Percentiles rank a stretch among this genome's conserved stretches.
phyloP scores from a whole-genome alignment of 2,113 vertebrate genomes.

The Formicarius rufipectus region DNA sequence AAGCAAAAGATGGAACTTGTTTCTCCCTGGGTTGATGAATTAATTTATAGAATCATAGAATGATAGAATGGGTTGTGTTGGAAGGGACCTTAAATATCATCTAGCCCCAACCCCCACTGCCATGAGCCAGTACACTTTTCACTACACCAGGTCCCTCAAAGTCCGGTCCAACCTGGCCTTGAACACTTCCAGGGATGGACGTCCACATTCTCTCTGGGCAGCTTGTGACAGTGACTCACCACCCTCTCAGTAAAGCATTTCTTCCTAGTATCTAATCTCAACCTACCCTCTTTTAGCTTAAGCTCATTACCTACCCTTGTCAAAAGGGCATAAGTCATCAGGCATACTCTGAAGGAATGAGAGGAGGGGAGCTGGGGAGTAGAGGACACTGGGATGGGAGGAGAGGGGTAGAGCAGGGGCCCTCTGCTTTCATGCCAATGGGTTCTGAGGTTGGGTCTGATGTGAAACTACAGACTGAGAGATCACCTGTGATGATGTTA shows the following conservation, averaged over 20 bases:
- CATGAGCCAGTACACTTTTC: fast-evolving
- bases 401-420: neutral
- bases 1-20: neutral
- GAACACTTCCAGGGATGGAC: neutral
- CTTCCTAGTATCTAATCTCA: neutral
- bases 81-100: neutral
- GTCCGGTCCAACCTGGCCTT: neutral
- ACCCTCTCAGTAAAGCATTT: neutral
- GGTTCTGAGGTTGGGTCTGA: neutral
- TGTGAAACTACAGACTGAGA: neutral
- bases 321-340: neutral
- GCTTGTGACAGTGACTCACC: neutral
- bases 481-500: neutral
- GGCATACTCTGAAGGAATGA: neutral
- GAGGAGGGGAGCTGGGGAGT: neutral
- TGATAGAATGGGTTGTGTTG: neutral
- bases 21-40: neutral
- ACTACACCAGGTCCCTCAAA: neutral
- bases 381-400: neutral
- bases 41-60: neutral
- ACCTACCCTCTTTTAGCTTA: neutral
- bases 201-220: neutral
- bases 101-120: neutral
- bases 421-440: neutral
- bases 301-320: neutral